These are phyloP conservation scores for Dorcus hopei DNA, from an alignment of 2,888 invertebrate genomes.

Conservation along the genomic window DNA sequence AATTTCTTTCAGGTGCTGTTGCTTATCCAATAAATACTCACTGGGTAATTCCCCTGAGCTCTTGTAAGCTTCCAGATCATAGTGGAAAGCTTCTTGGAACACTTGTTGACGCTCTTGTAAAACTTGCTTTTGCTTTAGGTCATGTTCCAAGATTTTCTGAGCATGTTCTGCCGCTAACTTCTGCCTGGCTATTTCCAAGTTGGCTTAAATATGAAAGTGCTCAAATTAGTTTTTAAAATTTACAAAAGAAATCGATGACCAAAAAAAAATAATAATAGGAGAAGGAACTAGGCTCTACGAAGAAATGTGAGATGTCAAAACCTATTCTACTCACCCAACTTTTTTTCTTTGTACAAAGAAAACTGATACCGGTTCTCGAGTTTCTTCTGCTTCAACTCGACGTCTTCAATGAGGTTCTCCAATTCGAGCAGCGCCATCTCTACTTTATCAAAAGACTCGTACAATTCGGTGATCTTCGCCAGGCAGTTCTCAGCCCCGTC, in stretches of 20 bases:
- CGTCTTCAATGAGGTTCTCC: slow-evolving; percentile 66
- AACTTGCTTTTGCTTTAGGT: slow-evolving; percentile 54
- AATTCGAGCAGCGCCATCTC: slow-evolving; percentile 63
- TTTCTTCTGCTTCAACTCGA: slow-evolving; percentile 68
- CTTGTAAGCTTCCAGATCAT: slow-evolving; percentile 63
- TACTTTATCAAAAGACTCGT: slow-evolving; percentile 59
- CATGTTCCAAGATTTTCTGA: slow-evolving; percentile 55
- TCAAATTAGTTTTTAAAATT: too few relatives aligned
- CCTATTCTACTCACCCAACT: slow-evolving; percentile 55
- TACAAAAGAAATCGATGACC: too few relatives aligned
- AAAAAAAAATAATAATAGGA: too few relatives aligned
- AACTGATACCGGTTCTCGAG: slow-evolving; percentile 70
- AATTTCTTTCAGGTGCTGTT: too few relatives aligned
- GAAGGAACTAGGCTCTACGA: too few relatives aligned
- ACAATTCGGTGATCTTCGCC: slow-evolving; percentile 54
- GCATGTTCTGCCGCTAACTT: slow-evolving; percentile 58
- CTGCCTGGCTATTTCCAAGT: slow-evolving; percentile 48
- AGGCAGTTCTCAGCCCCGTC: slow-evolving; percentile 53
- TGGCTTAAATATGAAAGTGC: slow-evolving; percentile 30
- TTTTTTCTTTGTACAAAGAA: slow-evolving; percentile 67
- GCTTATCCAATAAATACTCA: slow-evolving; percentile 35
- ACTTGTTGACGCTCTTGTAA: slow-evolving; percentile 65
- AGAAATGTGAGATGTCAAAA: too few relatives aligned
- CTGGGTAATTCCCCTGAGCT: slow-evolving; percentile 61
- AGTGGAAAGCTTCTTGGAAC: slow-evolving; percentile 67